Evolutionary conservation across 2,113 vertebrate species (phyloP).

Genomic region (Piprites chloris): DNA sequence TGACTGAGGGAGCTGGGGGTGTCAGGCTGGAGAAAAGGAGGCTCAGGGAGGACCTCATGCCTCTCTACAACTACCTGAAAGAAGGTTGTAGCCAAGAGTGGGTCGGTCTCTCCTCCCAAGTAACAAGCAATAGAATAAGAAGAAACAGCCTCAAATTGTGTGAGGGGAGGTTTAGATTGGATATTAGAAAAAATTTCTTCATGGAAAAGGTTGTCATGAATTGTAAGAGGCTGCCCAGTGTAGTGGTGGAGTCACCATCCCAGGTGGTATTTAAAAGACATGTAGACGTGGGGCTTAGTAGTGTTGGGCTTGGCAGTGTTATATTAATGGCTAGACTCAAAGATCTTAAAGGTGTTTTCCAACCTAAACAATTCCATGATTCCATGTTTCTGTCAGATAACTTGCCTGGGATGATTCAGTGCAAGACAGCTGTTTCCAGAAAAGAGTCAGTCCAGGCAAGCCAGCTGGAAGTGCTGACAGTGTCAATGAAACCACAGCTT

Average conservation of each 20-base stretch:
- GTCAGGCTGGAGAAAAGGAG: neutral
- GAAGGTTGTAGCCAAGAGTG: too few species aligned
- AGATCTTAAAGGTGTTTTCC: neutral
- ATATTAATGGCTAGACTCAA: neutral
- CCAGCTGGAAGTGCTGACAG: neutral
- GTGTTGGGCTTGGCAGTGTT: neutral
- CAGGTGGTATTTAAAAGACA: neutral
- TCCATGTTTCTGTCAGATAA: neutral
- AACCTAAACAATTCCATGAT: neutral
- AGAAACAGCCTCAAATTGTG: neutral
- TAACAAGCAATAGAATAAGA: neutral
- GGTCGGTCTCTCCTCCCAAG: neutral
- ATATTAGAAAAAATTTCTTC: neutral
- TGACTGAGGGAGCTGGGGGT: neutral
- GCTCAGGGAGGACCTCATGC: neutral
- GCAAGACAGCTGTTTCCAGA: neutral
- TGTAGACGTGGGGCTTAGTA: neutral
- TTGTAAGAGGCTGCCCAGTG: neutral
- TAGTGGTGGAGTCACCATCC: neutral
- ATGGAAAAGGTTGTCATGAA: neutral
- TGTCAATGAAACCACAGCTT: neutral
- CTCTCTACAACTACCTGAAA: neutral
- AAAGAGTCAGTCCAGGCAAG: neutral
- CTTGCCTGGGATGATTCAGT: neutral
- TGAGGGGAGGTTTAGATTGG: neutral